Conservation (phyloP, 2,113 vertebrate genomes). For the Callaeas wilsoni region DNA sequence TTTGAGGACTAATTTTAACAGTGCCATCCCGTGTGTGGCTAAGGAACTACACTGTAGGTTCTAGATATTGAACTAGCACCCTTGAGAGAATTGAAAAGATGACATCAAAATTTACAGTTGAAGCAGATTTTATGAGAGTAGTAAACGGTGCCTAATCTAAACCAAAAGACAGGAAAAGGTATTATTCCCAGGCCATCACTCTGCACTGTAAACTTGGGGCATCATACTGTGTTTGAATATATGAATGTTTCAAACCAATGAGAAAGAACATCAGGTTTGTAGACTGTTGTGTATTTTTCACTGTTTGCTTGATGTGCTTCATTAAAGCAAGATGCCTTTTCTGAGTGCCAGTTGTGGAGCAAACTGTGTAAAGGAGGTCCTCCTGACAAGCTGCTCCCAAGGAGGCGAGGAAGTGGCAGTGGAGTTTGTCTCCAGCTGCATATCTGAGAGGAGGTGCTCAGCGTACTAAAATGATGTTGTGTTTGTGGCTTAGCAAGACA, state of each 20-base stretch:
- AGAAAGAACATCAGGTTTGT: not conserved
- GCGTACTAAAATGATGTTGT: not conserved
- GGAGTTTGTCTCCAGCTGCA: not conserved
- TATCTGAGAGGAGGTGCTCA: not conserved
- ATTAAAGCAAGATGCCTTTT: not conserved
- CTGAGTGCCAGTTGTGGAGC: not conserved
- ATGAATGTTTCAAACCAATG: not conserved
- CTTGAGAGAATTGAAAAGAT: not conserved
- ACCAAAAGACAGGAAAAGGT: not conserved
- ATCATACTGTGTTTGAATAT: not conserved
- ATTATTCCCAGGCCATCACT: not conserved
- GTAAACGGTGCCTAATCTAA: not conserved
- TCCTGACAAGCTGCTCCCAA: not conserved
- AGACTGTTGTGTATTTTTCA: not conserved
- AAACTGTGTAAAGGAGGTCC: not conserved
- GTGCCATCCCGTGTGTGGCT: conserved; percentile 49
- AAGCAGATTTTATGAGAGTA: not conserved
- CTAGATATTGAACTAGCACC: not conserved
- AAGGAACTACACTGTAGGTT: conserved; percentile 8
- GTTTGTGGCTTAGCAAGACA: not conserved
- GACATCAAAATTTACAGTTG: not conserved
- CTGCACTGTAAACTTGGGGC: not conserved
- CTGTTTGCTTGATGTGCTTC: not conserved
- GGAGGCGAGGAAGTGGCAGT: not conserved
- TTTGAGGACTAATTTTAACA: not conserved